Evolutionary conservation across 2,113 vertebrate genomes (phyloP).

Genomic region (Blennius ocellaris): DNA sequence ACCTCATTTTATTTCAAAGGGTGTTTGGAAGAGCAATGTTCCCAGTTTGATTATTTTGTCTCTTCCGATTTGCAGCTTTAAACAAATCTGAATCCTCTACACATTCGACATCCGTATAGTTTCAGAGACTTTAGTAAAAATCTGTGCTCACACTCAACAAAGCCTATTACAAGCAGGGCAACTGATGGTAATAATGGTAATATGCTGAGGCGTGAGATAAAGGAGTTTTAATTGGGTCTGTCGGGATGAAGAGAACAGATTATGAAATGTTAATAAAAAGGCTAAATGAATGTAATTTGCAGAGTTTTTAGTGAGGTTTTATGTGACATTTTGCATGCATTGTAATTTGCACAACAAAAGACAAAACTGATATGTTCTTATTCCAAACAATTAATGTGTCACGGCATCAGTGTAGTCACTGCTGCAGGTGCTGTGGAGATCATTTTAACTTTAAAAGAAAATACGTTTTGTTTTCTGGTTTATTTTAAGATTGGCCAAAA

Average conservation of each 20-base stretch:
- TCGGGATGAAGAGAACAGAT: background rate
- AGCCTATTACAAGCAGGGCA: slow-evolving; percentile 1
- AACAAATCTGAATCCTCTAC: background rate
- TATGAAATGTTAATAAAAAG: background rate
- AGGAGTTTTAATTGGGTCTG: slow-evolving; percentile 4
- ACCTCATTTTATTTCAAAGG: slow-evolving; percentile 13
- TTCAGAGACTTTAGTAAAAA: too few relatives aligned
- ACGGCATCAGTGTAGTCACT: background rate
- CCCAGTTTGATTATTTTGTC: background rate
- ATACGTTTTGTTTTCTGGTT: too few relatives aligned
- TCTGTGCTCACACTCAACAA: background rate
- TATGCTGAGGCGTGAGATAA: slow-evolving; percentile 1
- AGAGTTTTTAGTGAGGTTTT: background rate
- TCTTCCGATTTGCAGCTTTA: background rate
- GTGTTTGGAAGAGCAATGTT: background rate
- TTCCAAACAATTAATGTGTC: background rate
- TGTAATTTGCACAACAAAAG: slow-evolving; percentile 4
- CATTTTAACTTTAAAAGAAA: too few relatives aligned
- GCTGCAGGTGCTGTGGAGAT: too few relatives aligned
- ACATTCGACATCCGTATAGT: too few relatives aligned
- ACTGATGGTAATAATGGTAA: background rate
- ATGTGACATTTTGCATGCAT: slow-evolving; percentile 9
- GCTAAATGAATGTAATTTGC: background rate
- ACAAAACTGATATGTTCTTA: background rate
- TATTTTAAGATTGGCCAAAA: too few relatives aligned